Percentiles rank a stretch among this genome's conserved stretches.
Conservation (phyloP, 2,888 invertebrate genomes). For the Clanis bilineata region DNA sequence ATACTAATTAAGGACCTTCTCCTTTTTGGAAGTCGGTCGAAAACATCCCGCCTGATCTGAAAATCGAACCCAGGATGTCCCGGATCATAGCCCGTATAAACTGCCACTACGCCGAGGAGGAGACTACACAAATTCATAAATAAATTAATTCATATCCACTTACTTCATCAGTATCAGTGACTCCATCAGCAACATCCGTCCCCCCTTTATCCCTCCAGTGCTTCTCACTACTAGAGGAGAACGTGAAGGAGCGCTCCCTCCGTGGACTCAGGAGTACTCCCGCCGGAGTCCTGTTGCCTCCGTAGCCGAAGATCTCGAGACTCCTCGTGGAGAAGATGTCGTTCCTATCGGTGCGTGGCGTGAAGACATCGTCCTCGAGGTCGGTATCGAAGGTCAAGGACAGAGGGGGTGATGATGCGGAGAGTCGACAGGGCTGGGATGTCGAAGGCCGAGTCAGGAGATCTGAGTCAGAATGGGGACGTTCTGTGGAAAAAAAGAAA, state of each 20-base stretch:
- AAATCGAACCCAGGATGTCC: no score
- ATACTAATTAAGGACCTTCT: no score
- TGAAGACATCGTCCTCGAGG: conserved; percentile 74
- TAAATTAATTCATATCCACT: conserved; percentile 27
- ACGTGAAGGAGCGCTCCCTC: conserved; percentile 67
- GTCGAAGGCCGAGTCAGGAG: conserved; percentile 31
- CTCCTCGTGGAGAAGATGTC: conserved; percentile 70
- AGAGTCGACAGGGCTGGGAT: conserved; percentile 54
- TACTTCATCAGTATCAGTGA: conserved; percentile 62
- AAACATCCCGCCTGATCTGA: no score
- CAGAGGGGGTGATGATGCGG: conserved; percentile 68
- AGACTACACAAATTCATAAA: not conserved
- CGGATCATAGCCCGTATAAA: no score
- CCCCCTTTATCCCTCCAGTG: conserved; percentile 78
- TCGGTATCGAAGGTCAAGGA: conserved; percentile 66
- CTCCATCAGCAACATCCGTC: conserved; percentile 67
- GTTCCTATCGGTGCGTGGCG: conserved; percentile 62
- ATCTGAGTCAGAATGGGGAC: conserved; percentile 73
- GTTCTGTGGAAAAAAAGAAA: conserved; percentile 52
- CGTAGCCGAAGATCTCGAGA: conserved; percentile 68
- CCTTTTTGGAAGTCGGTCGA: no score
- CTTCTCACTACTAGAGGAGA: conserved; percentile 70
- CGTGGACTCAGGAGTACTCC: conserved; percentile 69
- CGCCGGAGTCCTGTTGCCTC: conserved; percentile 67
- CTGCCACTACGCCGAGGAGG: no score